Evolutionary conservation across 2,113 vertebrate species (phyloP).

Genomic region (Cinclus mexicanus): DNA sequence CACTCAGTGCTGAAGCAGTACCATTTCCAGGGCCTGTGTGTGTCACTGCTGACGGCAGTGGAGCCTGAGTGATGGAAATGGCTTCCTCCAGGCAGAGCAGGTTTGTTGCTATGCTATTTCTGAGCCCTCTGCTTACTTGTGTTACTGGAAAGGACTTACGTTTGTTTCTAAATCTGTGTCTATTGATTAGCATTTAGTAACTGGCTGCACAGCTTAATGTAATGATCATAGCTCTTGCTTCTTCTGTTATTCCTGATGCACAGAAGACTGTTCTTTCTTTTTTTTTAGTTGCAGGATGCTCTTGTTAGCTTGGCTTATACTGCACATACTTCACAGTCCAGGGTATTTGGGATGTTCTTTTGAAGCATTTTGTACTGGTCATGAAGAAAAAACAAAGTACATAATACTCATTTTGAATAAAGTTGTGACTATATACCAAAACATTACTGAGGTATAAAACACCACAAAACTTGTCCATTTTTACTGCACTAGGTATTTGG

Average conservation of each 20-base stretch:
- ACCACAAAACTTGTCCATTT: background rate
- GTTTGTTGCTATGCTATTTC: slow-evolving; percentile 30
- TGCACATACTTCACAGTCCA: background rate
- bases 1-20: background rate
- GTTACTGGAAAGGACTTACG: slow-evolving; percentile 13
- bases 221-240: background rate
- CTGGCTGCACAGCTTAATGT: background rate
- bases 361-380: background rate
- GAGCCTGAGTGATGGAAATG: background rate
- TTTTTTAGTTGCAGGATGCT: background rate
- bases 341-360: background rate
- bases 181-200: slow-evolving; percentile 53
- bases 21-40: background rate
- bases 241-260: background rate
- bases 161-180: slow-evolving; percentile 36
- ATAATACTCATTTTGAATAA: background rate
- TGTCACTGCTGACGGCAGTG: background rate
- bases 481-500: background rate
- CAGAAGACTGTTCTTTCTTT: background rate
- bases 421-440: background rate
- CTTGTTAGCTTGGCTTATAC: background rate
- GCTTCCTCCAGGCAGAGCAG: slow-evolving; percentile 3
- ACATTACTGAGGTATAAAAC: background rate
- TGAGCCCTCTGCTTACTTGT: background rate
- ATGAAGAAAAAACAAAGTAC: background rate